A percentile compares a stretch with the other conserved stretches of the same genome.
Evolutionary conservation across 2,113 vertebrate genomes (phyloP).

Genomic region (Oxyura jamaicensis): DNA sequence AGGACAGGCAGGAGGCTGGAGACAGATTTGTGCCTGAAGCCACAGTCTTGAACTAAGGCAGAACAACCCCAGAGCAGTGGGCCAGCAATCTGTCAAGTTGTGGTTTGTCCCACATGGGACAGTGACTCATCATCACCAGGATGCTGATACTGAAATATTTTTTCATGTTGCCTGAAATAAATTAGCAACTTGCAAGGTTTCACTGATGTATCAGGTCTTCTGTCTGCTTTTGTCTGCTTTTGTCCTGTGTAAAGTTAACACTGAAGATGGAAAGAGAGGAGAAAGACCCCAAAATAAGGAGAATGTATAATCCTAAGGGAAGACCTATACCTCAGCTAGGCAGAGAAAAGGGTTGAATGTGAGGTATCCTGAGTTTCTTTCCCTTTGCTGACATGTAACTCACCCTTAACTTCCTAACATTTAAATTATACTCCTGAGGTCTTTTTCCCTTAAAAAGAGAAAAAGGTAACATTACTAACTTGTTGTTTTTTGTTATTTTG

Average conservation of each 20-base stretch:
- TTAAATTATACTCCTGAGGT: neutral
- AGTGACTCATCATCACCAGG: neutral
- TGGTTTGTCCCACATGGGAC: neutral
- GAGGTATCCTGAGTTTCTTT: neutral
- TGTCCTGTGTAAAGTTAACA: neutral
- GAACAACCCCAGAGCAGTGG: accelerated
- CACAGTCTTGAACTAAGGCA: neutral
- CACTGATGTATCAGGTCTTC: neutral
- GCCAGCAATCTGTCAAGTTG: neutral
- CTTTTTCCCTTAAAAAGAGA: neutral
- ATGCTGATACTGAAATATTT: neutral
- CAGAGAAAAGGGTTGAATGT: neutral
- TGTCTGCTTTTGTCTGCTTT: neutral
- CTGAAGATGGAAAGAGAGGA: neutral
- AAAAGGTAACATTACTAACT: neutral
- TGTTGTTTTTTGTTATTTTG: too few relatives aligned
- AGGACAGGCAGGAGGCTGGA: neutral
- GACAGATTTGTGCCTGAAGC: neutral
- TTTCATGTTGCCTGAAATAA: neutral
- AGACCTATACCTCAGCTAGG: neutral
- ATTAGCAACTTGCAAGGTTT: neutral
- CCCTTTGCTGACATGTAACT: neutral
- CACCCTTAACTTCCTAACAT: neutral
- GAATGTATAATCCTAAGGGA: neutral
- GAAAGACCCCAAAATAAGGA: neutral